Conservation (phyloP, 2,113 vertebrate genomes). For the Oryzias curvinotus region DNA sequence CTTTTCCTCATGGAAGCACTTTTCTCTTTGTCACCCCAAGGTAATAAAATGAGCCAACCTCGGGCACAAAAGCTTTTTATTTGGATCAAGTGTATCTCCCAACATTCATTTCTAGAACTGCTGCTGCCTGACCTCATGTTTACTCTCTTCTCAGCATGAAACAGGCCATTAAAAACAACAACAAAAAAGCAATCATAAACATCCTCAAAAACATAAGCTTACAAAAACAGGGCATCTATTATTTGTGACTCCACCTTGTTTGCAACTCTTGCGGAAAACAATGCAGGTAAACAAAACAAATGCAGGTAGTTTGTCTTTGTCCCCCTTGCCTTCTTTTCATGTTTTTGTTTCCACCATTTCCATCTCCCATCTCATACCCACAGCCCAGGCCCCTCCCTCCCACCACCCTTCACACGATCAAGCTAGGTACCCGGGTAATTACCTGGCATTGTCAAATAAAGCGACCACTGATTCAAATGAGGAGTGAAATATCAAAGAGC, state of each 20-base stretch:
- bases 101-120: constrained; percentile 21
- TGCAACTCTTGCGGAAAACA: constrained; percentile 36
- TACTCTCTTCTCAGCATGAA: constrained; percentile 25
- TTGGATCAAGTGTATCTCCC: constrained; percentile 27
- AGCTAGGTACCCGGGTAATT: constrained; percentile 77
- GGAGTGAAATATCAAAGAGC: constrained; percentile 78
- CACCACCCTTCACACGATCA: constrained; percentile 68
- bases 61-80: constrained; percentile 36
- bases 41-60: constrained; percentile 44
- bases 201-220: constrained; percentile 31
- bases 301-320: constrained; percentile 60
- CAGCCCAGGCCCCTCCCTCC: constrained; percentile 2
- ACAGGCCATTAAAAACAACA: constrained; percentile 2
- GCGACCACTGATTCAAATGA: constrained; percentile 77
- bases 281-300: constrained; percentile 71
- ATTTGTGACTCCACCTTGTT: constrained; percentile 20
- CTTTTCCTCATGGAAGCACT: constrained; percentile 3
- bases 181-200: constrained; percentile 5
- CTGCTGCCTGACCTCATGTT: constrained; percentile 32
- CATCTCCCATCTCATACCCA: constrained; percentile 30
- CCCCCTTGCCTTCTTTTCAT: constrained; percentile 32
- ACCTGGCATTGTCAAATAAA: constrained; percentile 77
- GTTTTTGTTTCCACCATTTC: constrained; percentile 61
- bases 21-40: background rate
- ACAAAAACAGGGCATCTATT: constrained; percentile 23